Conservation (phyloP, 2,113 vertebrate genomes). For the Trichomycterus rosablanca region DNA sequence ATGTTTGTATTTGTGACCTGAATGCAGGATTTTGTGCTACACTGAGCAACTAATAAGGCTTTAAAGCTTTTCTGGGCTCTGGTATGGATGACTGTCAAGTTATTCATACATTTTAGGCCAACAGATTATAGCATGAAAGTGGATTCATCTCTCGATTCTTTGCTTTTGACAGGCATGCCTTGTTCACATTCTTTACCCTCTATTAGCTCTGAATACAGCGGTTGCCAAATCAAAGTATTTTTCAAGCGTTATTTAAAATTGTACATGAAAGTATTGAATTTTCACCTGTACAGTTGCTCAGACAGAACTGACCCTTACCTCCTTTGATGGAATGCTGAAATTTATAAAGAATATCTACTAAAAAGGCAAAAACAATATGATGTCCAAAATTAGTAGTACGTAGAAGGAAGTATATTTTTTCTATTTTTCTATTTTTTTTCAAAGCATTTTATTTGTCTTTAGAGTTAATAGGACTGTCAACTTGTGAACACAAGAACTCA, state of each 20-base stretch:
- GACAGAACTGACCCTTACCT: not conserved
- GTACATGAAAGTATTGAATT: slow-evolving; percentile 7
- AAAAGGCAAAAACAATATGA: not conserved
- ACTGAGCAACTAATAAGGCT: slow-evolving; percentile 40
- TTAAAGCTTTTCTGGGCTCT: slow-evolving; percentile 55
- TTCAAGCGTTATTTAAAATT: not conserved
- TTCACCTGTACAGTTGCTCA: not conserved
- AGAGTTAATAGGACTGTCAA: no score
- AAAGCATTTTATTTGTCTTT: no score
- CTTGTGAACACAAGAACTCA: no score
- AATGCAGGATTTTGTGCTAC: slow-evolving; percentile 7
- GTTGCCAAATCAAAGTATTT: not conserved
- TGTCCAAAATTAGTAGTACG: no score
- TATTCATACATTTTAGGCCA: slow-evolving; percentile 56
- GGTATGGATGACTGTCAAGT: slow-evolving; percentile 60
- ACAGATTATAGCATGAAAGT: slow-evolving; percentile 55
- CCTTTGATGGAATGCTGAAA: slow-evolving; percentile 38
- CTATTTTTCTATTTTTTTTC: no score
- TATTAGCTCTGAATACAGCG: slow-evolving; percentile 5
- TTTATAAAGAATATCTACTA: slow-evolving; percentile 16
- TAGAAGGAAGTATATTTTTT: no score
- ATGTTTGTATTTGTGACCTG: slow-evolving; percentile 24
- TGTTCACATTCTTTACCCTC: slow-evolving; percentile 49
- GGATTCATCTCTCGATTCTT: slow-evolving; percentile 48
- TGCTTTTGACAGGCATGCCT: slow-evolving; percentile 44